A percentile compares a stretch with the other conserved stretches of the same genome.
Evolutionary conservation across 2,888 invertebrate genomes (phyloP).

Genomic region (Lapara coniferarum): DNA sequence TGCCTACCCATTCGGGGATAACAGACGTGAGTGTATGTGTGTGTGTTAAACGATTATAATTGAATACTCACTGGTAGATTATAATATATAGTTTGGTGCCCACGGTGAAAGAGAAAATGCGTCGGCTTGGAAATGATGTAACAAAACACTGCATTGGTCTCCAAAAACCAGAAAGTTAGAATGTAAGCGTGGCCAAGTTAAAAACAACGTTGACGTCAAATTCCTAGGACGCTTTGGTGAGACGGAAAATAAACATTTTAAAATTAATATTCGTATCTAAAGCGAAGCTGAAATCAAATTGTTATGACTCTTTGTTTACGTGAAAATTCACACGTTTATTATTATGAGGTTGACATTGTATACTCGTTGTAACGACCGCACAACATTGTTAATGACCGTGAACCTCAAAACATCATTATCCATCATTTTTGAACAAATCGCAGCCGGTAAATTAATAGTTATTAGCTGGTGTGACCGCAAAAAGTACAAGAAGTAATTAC

Average conservation of each 20-base stretch:
- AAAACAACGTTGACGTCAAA: not conserved
- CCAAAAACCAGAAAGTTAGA: not conserved
- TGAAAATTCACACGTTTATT: constrained; percentile 22
- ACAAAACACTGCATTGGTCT: too few species aligned
- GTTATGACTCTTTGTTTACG: constrained; percentile 10
- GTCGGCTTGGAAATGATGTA: too few species aligned
- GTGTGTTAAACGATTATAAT: too few species aligned
- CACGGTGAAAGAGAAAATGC: too few species aligned
- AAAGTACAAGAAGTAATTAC: not conserved
- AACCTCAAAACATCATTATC: constrained; percentile 49
- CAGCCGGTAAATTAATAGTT: not conserved
- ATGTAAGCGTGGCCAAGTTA: not conserved
- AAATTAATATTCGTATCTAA: not conserved
- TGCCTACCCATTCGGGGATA: too few species aligned
- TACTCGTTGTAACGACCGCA: constrained; percentile 44
- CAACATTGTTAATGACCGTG: constrained; percentile 48
- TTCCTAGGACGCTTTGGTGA: not conserved
- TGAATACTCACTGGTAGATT: too few species aligned
- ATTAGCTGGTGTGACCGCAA: not conserved
- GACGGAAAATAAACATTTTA: not conserved
- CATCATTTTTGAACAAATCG: constrained; percentile 31
- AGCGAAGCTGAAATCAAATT: constrained; percentile 5
- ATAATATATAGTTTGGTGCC: too few species aligned
- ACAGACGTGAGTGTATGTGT: too few species aligned
- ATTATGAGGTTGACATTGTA: constrained; percentile 33